These are phyloP conservation scores for Thaumatotibia leucotreta DNA, from an alignment of 1,140 invertebrate genomes.

Conservation along the genomic window DNA sequence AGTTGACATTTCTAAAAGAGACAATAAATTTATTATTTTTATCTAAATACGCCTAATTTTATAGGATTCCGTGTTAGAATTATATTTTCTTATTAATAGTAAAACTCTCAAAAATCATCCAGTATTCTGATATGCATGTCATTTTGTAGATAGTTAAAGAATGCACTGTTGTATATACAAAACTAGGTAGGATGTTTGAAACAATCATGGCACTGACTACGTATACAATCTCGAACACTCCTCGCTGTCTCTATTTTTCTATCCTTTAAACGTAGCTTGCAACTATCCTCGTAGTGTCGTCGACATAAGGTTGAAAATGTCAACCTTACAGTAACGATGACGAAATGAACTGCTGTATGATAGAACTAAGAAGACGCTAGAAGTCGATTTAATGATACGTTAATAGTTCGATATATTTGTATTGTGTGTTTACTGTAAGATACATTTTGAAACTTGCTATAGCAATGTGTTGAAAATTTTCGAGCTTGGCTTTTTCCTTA, in stretches of 20 bases:
- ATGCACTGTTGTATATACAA: background rate
- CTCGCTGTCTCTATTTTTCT: conserved; percentile 11
- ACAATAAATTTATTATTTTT: conserved; percentile 4
- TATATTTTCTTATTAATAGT: background rate
- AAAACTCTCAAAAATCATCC: background rate
- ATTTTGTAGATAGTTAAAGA: background rate
- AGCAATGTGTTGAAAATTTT: conserved; percentile 27
- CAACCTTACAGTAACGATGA: conserved; percentile 6
- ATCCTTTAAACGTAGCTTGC: conserved; percentile 7
- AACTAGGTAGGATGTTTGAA: background rate
- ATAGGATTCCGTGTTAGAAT: background rate
- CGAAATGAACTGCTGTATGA: conserved; percentile 1
- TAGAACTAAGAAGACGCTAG: background rate
- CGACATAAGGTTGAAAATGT: background rate
- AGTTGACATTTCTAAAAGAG: background rate
- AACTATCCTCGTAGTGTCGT: background rate
- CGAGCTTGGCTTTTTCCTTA: conserved; percentile 42
- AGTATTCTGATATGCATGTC: background rate
- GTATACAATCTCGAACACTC: background rate
- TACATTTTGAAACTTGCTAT: conserved; percentile 28
- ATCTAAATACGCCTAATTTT: conserved; percentile 2
- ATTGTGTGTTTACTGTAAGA: conserved; percentile 11
- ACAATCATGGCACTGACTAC: conserved; percentile 11
- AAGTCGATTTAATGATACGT: background rate
- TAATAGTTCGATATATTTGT: conserved; percentile 11